Evolutionary conservation across 2,888 invertebrate species (phyloP).

Genomic region (Germaria angustata): DNA sequence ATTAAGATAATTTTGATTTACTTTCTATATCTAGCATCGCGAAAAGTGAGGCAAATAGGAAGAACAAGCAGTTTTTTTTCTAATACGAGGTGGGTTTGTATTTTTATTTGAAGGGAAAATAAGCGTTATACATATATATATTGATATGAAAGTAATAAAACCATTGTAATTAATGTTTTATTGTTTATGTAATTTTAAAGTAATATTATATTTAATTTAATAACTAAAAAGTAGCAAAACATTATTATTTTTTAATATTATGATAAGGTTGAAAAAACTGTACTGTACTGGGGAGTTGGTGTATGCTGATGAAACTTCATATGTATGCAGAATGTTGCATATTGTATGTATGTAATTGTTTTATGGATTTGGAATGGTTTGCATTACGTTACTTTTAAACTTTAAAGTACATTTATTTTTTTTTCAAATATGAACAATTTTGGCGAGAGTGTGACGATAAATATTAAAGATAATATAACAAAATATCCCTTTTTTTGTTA

Average conservation of each 20-base stretch:
- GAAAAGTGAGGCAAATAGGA: slow-evolving; percentile 35
- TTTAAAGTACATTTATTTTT: slow-evolving; percentile 24
- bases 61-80: slow-evolving; percentile 36
- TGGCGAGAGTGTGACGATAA: slow-evolving; percentile 1
- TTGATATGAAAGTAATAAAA: slow-evolving; percentile 30
- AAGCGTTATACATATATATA: no score
- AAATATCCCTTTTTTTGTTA: slow-evolving; percentile 35
- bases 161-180: slow-evolving; percentile 53
- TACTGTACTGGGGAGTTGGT: slow-evolving; percentile 41
- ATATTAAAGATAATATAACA: slow-evolving; percentile 41
- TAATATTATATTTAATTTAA: slow-evolving; percentile 62
- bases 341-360: slow-evolving; percentile 23
- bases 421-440: slow-evolving; percentile 42
- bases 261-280: background rate
- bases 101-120: slow-evolving; percentile 5
- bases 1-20: background rate
- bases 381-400: slow-evolving; percentile 33
- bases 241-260: slow-evolving; percentile 56
- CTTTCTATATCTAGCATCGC: background rate
- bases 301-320: background rate
- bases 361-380: slow-evolving; percentile 58
- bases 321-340: slow-evolving; percentile 19
- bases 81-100: slow-evolving; percentile 40
- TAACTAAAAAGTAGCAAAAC: slow-evolving; percentile 65
- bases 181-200: slow-evolving; percentile 60